These are phyloP conservation scores for Blastomussa wellsi DNA, from an alignment of 92 coral and sea anemone genomes.

Conservation along the genomic window DNA sequence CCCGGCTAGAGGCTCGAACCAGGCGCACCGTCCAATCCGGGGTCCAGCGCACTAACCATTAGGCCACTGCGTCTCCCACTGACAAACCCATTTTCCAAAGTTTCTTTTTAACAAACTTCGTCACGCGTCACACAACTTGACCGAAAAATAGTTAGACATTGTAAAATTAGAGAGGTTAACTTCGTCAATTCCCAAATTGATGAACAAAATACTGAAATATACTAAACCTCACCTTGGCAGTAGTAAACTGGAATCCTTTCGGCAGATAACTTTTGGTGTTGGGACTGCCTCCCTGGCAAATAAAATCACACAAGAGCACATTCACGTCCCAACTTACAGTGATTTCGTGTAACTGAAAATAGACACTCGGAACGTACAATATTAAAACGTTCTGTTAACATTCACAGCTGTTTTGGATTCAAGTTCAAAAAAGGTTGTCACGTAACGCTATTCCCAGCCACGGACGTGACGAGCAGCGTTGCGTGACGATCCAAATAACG, in stretches of 20 bases:
- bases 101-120: background rate
- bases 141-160: background rate
- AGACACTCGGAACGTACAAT: background rate
- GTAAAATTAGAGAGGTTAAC: background rate
- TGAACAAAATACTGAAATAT: too few relatives aligned
- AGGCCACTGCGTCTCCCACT: too few relatives aligned
- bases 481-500: background rate
- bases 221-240: slow-evolving; percentile 65
- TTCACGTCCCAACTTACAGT: too few relatives aligned
- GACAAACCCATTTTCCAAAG: background rate
- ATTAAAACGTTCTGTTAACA: background rate
- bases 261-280: slow-evolving; percentile 88
- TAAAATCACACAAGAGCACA: background rate
- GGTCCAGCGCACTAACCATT: too few relatives aligned
- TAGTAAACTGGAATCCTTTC: slow-evolving; percentile 67
- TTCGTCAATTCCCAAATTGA: background rate
- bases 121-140: background rate
- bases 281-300: slow-evolving; percentile 24
- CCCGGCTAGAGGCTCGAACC: too few relatives aligned
- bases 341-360: too few relatives aligned
- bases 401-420: too few relatives aligned
- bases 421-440: background rate
- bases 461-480: background rate
- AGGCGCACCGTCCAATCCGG: too few relatives aligned
- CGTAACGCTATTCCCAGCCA: background rate